phyloP scores from a whole-genome alignment of 1,140 invertebrate species.

The Schlechtendalia chinensis region DNA sequence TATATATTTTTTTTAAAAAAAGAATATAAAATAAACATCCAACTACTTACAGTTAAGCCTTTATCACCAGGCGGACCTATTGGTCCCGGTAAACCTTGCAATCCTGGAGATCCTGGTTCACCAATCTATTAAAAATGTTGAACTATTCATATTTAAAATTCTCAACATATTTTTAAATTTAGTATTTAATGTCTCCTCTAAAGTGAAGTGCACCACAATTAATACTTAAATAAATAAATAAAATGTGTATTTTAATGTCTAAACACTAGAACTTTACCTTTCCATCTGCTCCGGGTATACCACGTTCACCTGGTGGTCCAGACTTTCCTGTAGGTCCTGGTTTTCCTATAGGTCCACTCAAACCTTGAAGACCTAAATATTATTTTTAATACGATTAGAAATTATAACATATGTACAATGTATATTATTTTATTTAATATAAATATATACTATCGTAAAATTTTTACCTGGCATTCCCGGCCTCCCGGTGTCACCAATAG shows the following conservation, averaged over 20 bases:
- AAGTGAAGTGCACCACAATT: no score
- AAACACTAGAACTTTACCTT: neutral
- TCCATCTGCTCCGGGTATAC: constrained; percentile 54
- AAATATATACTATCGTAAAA: neutral
- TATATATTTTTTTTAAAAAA: neutral
- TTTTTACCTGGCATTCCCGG: constrained; percentile 58
- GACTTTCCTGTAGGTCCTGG: constrained; percentile 65
- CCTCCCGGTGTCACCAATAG: constrained; percentile 59
- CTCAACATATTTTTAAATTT: neutral
- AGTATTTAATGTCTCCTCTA: neutral
- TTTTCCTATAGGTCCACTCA: constrained; percentile 62
- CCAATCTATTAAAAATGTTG: constrained; percentile 22
- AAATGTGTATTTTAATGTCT: no score
- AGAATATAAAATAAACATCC: no score
- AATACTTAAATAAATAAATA: no score
- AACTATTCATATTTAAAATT: neutral
- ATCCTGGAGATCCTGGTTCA: constrained; percentile 45
- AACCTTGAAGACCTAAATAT: constrained; percentile 60
- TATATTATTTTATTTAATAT: no score
- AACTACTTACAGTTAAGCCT: constrained; percentile 46
- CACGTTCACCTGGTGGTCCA: constrained; percentile 66
- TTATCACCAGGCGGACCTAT: constrained; percentile 50
- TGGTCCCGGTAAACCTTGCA: constrained; percentile 49
- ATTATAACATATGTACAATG: no score
- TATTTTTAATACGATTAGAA: neutral